Conservation (phyloP, 2,888 invertebrate species). For the Leucania comma region DNA sequence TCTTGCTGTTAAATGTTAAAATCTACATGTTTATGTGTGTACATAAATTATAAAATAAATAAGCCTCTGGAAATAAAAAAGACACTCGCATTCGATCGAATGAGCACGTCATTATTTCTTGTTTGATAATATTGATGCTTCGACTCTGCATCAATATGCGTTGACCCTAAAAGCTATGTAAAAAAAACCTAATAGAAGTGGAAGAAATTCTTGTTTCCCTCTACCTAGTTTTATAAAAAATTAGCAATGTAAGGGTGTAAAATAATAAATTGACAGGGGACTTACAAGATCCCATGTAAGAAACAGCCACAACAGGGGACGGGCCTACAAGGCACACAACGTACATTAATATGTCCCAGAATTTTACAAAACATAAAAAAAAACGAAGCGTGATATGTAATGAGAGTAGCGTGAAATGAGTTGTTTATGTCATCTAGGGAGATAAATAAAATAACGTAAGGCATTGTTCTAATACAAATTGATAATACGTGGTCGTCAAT, state of each 20-base stretch:
- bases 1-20: no score
- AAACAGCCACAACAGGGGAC: conserved; percentile 90
- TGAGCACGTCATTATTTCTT: not conserved
- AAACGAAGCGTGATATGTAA: conserved; percentile 57
- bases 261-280: conserved; percentile 80
- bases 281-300: conserved; percentile 90
- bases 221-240: conserved; percentile 48
- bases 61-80: not conserved
- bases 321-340: conserved; percentile 87
- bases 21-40: no score
- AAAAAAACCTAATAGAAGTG: conserved; percentile 9
- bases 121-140: not conserved
- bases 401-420: conserved; percentile 32
- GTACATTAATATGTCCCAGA: conserved; percentile 80
- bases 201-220: conserved; percentile 35
- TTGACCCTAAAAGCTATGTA: conserved; percentile 29
- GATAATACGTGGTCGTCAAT: not conserved
- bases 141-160: not conserved
- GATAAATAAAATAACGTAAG: not conserved
- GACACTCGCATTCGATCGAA: not conserved
- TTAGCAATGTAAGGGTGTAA: conserved; percentile 62
- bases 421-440: conserved; percentile 1
- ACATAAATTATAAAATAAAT: no score
- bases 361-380: conserved; percentile 59
- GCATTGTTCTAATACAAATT: not conserved